Evolutionary conservation across 2,888 invertebrate species (phyloP).

Genomic region (Caenorhabditis wallacei): DNA sequence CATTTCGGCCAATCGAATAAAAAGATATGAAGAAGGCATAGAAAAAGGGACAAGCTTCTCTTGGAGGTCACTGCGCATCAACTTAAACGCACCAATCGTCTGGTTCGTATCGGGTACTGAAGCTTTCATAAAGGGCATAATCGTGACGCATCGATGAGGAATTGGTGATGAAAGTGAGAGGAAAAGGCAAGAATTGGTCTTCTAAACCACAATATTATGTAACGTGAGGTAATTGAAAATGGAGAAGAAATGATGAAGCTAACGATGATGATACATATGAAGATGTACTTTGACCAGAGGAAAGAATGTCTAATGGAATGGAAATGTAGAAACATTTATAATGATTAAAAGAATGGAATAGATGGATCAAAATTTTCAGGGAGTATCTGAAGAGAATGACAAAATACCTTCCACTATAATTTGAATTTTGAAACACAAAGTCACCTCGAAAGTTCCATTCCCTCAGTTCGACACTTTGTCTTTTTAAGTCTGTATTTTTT

Average conservation of each 20-base stretch:
- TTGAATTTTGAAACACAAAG: too few species aligned
- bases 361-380: too few species aligned
- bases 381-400: too few species aligned
- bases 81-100: slow-evolving; percentile 40
- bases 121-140: slow-evolving; percentile 27
- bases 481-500: too few species aligned
- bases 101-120: slow-evolving; percentile 38
- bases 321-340: too few species aligned
- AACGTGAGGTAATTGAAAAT: slow-evolving; percentile 35
- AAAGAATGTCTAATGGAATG: neutral
- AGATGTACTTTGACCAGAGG: slow-evolving; percentile 13
- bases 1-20: slow-evolving; percentile 21
- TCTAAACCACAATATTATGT: slow-evolving; percentile 42
- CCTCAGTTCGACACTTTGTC: too few species aligned
- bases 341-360: too few species aligned
- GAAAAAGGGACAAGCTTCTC: slow-evolving; percentile 7
- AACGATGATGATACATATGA: slow-evolving; percentile 6
- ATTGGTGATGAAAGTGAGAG: slow-evolving; percentile 37
- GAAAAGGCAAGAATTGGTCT: slow-evolving; percentile 9
- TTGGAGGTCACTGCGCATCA: slow-evolving; percentile 49
- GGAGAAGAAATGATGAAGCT: slow-evolving; percentile 23
- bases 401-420: too few species aligned
- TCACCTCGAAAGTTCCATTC: too few species aligned
- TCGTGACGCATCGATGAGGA: slow-evolving; percentile 45
- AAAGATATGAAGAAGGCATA: neutral